Conservation (phyloP, 1,140 invertebrate genomes). For the Scylla paramamosain region DNA sequence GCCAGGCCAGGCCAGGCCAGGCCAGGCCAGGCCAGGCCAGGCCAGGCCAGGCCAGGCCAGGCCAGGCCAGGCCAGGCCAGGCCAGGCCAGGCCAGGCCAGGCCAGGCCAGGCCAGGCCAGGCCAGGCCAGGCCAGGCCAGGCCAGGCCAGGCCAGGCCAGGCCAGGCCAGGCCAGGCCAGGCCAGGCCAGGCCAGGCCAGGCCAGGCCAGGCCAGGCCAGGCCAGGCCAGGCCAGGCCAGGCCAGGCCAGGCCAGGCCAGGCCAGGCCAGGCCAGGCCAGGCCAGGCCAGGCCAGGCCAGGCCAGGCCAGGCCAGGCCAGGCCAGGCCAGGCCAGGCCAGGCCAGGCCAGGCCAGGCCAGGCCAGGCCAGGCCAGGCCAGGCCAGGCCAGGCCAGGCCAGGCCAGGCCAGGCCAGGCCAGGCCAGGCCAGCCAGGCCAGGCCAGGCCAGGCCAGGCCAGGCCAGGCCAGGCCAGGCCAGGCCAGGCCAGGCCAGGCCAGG, state of each 20-base stretch:
- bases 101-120: slow-evolving; percentile 76
- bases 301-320: slow-evolving; percentile 78
- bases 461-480: slow-evolving; percentile 22
- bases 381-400: slow-evolving; percentile 77
- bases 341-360: slow-evolving; percentile 78
- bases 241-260: slow-evolving; percentile 76
- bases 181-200: slow-evolving; percentile 71
- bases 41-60: slow-evolving; percentile 1
- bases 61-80: slow-evolving; percentile 1
- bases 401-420: slow-evolving; percentile 73
- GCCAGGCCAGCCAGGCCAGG: no score
- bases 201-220: slow-evolving; percentile 76
- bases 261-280: slow-evolving; percentile 77
- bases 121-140: slow-evolving; percentile 71
- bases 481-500: slow-evolving; percentile 25
- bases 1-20: slow-evolving; percentile 1
- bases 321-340: slow-evolving; percentile 76
- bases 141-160: slow-evolving; percentile 76
- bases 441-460: slow-evolving; percentile 1
- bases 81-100: slow-evolving; percentile 57
- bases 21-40: slow-evolving; percentile 1
- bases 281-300: slow-evolving; percentile 73
- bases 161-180: slow-evolving; percentile 76
- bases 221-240: slow-evolving; percentile 76
- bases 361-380: slow-evolving; percentile 78